phyloP scores from a whole-genome alignment of 2,888 invertebrate genomes.

The Aporophyla nigra region DNA sequence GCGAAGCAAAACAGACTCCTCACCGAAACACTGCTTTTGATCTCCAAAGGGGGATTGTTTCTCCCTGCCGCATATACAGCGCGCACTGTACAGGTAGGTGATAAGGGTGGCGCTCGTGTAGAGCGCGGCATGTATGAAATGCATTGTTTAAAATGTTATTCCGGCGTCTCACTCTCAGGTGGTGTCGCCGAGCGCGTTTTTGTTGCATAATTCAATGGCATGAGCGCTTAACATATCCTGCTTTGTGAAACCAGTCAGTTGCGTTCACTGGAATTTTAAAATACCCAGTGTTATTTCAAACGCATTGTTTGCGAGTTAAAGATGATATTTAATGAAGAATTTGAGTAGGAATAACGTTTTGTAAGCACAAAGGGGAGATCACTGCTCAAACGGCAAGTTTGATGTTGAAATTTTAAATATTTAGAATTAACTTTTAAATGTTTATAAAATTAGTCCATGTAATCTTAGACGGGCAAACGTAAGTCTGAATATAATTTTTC shows the following conservation, averaged over 20 bases:
- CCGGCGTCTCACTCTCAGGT: conserved; percentile 68
- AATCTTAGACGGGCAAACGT: background rate
- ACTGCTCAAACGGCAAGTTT: conserved; percentile 4
- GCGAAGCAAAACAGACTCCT: conserved; percentile 48
- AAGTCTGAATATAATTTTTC: background rate
- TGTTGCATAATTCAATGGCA: conserved; percentile 82
- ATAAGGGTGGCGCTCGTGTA: conserved; percentile 58
- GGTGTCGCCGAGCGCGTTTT: conserved; percentile 73
- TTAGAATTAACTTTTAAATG: conserved; percentile 13
- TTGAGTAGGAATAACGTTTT: conserved; percentile 44
- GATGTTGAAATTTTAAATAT: conserved; percentile 16
- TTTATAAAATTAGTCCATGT: background rate
- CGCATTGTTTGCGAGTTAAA: conserved; percentile 64
- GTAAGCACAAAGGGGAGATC: conserved; percentile 50
- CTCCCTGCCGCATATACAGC: conserved; percentile 64
- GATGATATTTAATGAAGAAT: conserved; percentile 64
- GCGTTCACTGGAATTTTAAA: conserved; percentile 72
- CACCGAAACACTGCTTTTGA: conserved; percentile 73
- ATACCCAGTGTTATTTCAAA: conserved; percentile 66
- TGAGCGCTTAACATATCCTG: conserved; percentile 76
- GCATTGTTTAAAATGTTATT: conserved; percentile 80
- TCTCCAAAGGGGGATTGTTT: conserved; percentile 70
- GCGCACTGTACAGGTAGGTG: conserved; percentile 62
- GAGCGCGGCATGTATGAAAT: conserved; percentile 69
- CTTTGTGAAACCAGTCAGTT: conserved; percentile 71